These are phyloP conservation scores for Struthidea cinerea DNA, from an alignment of 2,113 vertebrate species.

Conservation along the genomic window DNA sequence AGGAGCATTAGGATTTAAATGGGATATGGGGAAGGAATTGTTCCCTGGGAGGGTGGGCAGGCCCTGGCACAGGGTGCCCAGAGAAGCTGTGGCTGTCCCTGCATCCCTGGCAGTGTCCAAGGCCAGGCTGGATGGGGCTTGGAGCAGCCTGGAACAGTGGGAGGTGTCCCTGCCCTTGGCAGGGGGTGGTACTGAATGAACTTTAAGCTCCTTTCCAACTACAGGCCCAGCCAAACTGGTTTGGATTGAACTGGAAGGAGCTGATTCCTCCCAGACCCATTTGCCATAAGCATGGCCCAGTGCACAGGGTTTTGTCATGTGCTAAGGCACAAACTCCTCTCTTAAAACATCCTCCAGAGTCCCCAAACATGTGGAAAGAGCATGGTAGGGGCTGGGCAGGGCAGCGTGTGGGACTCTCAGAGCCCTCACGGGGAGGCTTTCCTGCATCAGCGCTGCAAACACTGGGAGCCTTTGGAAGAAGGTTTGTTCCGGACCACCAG, in stretches of 20 bases:
- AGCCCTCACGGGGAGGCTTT: neutral
- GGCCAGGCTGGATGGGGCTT: accelerated
- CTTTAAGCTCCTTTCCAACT: neutral
- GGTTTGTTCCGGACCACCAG: neutral
- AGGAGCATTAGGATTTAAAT: neutral
- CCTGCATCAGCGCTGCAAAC: neutral
- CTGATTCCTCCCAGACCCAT: neutral
- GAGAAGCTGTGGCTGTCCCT: neutral
- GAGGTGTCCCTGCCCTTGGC: neutral
- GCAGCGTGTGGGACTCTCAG: neutral
- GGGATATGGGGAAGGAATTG: neutral
- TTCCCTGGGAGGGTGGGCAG: accelerated
- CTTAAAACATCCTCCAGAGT: neutral
- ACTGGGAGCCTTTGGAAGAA: neutral
- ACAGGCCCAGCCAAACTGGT: accelerated
- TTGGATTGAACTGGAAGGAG: neutral
- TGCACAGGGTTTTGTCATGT: neutral
- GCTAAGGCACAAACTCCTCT: neutral
- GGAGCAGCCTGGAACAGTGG: neutral
- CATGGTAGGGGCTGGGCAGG: neutral
- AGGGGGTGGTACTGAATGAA: neutral
- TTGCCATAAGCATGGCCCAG: neutral
- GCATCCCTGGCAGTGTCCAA: neutral
- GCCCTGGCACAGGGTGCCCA: neutral
- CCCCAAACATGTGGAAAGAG: neutral